Evolutionary conservation across 2,888 invertebrate species (phyloP).

Genomic region (Aphodius granarius): DNA sequence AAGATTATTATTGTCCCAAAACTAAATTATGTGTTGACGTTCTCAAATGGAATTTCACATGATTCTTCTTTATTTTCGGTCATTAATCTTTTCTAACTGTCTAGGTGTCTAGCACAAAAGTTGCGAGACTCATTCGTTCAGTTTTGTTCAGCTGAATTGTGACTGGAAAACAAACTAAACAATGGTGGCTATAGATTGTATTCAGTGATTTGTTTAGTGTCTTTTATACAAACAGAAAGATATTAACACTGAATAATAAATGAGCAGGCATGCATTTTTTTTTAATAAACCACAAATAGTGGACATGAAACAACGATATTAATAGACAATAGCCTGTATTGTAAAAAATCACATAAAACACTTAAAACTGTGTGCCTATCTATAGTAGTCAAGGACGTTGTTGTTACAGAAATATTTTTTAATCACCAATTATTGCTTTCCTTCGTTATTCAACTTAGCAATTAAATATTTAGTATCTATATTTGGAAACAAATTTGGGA

Average conservation of each 20-base stretch:
- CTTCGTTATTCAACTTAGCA: no score
- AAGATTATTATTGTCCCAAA: not conserved
- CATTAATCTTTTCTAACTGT: not conserved
- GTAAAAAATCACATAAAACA: no score
- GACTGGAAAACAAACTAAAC: not conserved
- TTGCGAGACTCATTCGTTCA: not conserved
- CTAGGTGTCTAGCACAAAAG: not conserved
- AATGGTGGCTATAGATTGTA: not conserved
- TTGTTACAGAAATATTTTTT: no score
- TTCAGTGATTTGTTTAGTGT: not conserved
- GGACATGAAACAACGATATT: no score
- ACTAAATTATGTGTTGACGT: not conserved
- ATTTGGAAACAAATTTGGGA: no score
- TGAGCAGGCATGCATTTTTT: not conserved
- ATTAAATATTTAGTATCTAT: no score
- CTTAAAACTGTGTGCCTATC: no score
- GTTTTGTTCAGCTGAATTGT: not conserved
- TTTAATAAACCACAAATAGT: no score
- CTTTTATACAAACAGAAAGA: not conserved
- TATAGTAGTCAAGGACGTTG: no score
- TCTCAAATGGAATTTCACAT: not conserved
- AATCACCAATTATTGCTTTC: no score
- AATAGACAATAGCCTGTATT: no score
- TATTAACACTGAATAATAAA: not conserved
- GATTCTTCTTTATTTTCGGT: not conserved